phyloP scores from a whole-genome alignment of 2,888 invertebrate genomes.

The Caenorhabditis macrosperma region DNA sequence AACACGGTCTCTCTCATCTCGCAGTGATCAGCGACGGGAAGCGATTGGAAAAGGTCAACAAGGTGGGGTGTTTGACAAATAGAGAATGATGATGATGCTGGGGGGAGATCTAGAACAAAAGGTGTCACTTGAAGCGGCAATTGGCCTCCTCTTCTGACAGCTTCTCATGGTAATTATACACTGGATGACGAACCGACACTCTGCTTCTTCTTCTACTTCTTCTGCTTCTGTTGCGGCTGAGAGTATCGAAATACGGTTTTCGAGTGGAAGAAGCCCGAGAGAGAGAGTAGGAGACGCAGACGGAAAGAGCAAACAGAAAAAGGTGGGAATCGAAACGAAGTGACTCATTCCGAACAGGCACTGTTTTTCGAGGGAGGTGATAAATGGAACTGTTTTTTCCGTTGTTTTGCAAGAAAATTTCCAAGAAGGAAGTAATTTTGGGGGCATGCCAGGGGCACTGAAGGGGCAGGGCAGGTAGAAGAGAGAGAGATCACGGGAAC shows the following conservation, averaged over 20 bases:
- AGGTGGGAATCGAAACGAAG: slow-evolving; percentile 29
- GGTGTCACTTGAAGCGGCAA: not conserved
- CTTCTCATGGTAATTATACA: not conserved
- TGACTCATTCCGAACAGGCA: slow-evolving; percentile 30
- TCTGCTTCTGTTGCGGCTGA: not conserved
- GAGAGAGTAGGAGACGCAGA: slow-evolving; percentile 30
- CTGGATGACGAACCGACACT: no score
- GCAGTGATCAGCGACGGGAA: not conserved
- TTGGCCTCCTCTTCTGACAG: no score
- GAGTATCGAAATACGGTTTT: slow-evolving; percentile 50
- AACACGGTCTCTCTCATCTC: not conserved
- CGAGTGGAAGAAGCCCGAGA: slow-evolving; percentile 33
- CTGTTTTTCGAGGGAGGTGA: not conserved
- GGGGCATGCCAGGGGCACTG: not conserved
- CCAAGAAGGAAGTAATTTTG: not conserved
- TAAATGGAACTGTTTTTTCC: not conserved
- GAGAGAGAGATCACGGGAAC: no score
- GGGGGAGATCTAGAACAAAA: not conserved
- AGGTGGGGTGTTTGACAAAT: slow-evolving; percentile 38
- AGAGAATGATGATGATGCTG: slow-evolving; percentile 9
- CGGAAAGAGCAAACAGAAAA: slow-evolving; percentile 29
- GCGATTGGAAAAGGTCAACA: slow-evolving; percentile 23
- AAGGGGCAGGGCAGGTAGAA: no score
- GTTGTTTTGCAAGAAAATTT: not conserved
- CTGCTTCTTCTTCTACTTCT: no score